Evolutionary conservation across 2,888 invertebrate species (phyloP).

Genomic region (Lithophane leautieri): DNA sequence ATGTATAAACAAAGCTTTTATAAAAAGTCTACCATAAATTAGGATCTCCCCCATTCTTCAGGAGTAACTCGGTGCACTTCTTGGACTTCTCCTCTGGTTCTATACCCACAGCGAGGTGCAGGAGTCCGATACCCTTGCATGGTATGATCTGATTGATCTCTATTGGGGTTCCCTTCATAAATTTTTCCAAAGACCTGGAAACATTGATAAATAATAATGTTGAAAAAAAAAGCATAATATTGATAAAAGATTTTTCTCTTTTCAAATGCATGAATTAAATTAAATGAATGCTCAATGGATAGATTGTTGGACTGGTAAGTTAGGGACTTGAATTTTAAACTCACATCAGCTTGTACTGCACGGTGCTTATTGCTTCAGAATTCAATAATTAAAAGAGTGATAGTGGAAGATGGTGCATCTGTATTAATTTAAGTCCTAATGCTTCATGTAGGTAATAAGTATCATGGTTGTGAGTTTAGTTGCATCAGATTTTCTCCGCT

Average conservation of each 20-base stretch:
- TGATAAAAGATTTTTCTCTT: neutral
- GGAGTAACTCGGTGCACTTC: constrained; percentile 92
- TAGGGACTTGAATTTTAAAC: neutral
- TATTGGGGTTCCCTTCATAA: constrained; percentile 85
- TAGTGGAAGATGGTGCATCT: neutral
- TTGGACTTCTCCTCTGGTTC: constrained; percentile 91
- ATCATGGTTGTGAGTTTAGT: neutral
- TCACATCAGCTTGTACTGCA: neutral
- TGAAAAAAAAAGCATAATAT: neutral
- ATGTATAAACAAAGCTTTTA: too few species aligned
- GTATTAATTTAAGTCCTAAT: neutral
- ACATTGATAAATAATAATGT: neutral
- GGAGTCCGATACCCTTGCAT: constrained; percentile 93
- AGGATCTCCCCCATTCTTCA: constrained; percentile 93
- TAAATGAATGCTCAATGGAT: neutral
- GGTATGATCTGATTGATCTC: constrained; percentile 93
- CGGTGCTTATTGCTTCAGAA: neutral
- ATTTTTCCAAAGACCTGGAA: constrained; percentile 86
- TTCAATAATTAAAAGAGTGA: neutral
- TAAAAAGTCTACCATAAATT: constrained; percentile 90
- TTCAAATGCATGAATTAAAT: neutral
- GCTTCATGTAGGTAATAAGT: neutral
- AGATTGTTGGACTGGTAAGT: neutral
- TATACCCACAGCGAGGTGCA: constrained; percentile 94
- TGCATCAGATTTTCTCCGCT: neutral